Conservation (phyloP, 64 coral and sea anemone species). For the Stylophora pistillata region DNA sequence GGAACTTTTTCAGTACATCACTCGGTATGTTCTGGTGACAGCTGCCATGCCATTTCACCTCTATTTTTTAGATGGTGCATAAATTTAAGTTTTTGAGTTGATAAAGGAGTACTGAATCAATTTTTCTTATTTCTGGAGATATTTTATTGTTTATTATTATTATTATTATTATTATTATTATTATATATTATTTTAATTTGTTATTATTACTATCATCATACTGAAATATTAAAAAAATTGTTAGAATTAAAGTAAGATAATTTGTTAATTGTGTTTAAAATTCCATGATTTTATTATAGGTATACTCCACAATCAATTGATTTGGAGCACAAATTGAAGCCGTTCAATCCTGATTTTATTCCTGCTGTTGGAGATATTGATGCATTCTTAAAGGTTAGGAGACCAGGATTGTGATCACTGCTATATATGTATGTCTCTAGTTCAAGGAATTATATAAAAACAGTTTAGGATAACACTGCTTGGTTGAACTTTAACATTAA, state of each 20-base stretch:
- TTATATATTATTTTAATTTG: too few species aligned
- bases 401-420: neutral
- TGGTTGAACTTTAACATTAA: too few species aligned
- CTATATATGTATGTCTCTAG: neutral
- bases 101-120: too few species aligned
- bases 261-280: neutral
- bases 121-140: too few species aligned
- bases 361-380: constrained; percentile 98
- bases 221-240: neutral
- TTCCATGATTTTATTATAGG: constrained; percentile 6
- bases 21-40: constrained; percentile 35
- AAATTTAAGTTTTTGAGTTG: neutral
- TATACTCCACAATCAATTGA: constrained; percentile 96
- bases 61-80: neutral
- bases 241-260: too few species aligned
- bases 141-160: too few species aligned
- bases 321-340: constrained; percentile 93
- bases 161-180: too few species aligned
- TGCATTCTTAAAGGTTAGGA: constrained; percentile 92
- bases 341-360: constrained; percentile 96
- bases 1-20: constrained; percentile 97
- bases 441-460: too few species aligned
- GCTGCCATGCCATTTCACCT: neutral
- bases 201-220: too few species aligned
- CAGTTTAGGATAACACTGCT: too few species aligned